A percentile compares a stretch with the other conserved stretches of the same genome.
Evolutionary conservation across 2,888 invertebrate genomes (phyloP).

Genomic region (Drosophila meridionalis): DNA sequence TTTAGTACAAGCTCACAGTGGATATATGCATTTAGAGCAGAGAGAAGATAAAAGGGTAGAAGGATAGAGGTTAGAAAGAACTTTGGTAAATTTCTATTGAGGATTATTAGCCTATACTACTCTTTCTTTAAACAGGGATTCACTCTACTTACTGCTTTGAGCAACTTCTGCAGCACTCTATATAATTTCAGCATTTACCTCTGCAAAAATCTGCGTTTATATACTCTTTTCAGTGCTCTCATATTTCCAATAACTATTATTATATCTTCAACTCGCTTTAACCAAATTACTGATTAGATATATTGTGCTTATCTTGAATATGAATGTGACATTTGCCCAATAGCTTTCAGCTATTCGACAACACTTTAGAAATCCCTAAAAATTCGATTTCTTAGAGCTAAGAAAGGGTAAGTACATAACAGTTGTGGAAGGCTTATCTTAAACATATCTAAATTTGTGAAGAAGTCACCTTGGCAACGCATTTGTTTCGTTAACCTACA

Average conservation of each 20-base stretch:
- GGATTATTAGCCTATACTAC: neutral
- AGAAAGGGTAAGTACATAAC: too few relatives aligned
- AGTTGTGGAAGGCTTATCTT: neutral
- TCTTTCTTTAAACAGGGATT: neutral
- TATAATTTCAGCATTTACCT: neutral
- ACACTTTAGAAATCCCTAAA: neutral
- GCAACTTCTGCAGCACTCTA: neutral
- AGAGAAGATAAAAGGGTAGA: neutral
- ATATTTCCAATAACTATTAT: neutral
- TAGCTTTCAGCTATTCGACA: neutral
- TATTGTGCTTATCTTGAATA: neutral
- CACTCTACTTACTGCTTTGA: neutral
- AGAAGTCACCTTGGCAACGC: neutral
- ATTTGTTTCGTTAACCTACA: neutral
- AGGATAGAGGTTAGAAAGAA: neutral
- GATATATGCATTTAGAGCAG: neutral
- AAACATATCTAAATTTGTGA: neutral
- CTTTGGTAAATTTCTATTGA: neutral
- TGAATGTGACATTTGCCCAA: neutral
- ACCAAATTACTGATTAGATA: slow-evolving; percentile 1
- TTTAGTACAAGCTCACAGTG: neutral
- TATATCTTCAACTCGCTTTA: neutral
- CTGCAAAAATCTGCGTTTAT: neutral
- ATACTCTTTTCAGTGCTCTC: neutral
- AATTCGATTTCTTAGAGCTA: neutral